Evolutionary conservation across 2,888 invertebrate genomes (phyloP).

Genomic region (Drosophila robusta): DNA sequence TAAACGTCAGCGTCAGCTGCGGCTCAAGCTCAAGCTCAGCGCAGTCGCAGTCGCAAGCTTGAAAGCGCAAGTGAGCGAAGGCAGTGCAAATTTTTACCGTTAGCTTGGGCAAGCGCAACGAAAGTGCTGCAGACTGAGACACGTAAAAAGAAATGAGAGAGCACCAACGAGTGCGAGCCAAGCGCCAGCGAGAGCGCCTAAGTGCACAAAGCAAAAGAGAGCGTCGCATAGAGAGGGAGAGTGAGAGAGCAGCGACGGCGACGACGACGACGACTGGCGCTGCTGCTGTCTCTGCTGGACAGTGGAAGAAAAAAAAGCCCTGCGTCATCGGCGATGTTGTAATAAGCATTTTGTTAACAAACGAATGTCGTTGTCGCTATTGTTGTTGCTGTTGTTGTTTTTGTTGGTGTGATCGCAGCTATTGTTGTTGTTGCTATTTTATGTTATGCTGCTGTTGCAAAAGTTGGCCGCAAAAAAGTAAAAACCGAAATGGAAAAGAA

Average conservation of each 20-base stretch:
- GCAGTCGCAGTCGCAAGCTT: slow-evolving; percentile 10
- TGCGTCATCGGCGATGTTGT: slow-evolving; percentile 74
- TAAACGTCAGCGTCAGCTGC: slow-evolving; percentile 12
- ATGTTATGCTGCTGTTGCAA: slow-evolving; percentile 64
- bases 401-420: slow-evolving; percentile 9
- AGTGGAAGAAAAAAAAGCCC: slow-evolving; percentile 71
- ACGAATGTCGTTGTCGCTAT: slow-evolving; percentile 58
- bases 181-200: slow-evolving; percentile 7
- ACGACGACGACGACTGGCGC: too few species aligned
- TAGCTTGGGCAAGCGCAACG: slow-evolving; percentile 54
- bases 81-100: slow-evolving; percentile 69
- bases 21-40: not conserved
- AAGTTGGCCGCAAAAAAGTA: slow-evolving; percentile 56
- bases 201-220: slow-evolving; percentile 15
- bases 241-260: slow-evolving; percentile 6
- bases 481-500: slow-evolving; percentile 23
- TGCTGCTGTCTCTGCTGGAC: slow-evolving; percentile 19
- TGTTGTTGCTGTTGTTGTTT: slow-evolving; percentile 21
- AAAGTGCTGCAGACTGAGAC: slow-evolving; percentile 51
- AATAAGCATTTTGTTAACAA: slow-evolving; percentile 66
- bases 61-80: slow-evolving; percentile 56
- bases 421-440: slow-evolving; percentile 28
- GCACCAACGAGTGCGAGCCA: slow-evolving; percentile 19
- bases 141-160: slow-evolving; percentile 44
- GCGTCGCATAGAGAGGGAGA: slow-evolving; percentile 11